Evolutionary conservation across 2,797 vertebrate species (phyloP), one percentile per base, ranked within the genome.

Genomic region (Cossypha caffra): DNA sequence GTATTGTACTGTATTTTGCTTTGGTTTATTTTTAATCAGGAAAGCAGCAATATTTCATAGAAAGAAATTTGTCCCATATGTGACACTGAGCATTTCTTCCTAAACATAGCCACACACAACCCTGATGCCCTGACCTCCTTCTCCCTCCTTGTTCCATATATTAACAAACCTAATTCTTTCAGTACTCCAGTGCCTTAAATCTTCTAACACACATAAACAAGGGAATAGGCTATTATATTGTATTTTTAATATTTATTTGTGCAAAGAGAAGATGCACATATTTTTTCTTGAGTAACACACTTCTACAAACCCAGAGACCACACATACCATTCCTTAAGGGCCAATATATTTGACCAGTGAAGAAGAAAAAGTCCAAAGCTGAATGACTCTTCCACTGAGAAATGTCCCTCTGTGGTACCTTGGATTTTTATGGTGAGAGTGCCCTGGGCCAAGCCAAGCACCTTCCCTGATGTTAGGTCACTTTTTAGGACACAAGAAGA

Each of bases 281-380:
- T 76, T 50, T 71, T 75, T 64, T 40, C 64, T 72, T 1, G 1
- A 35, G 29, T 76, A 67, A 86, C 28, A 42, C 5, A 4, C 29
- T 89, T 63, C 47, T 73, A 63, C 42, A 80, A 72, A 75, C 48
- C 40, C 19, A 3, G 61, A 80, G 42, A 64, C 35, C 48, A 61
- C 8, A 15, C 4, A 6, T 0, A 37, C 19, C 19, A 35, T 68
- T 67, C 86, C 68, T 87, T 37, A 47, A 89, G 88, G 90, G 67
- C 47, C 90, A 97, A 67, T 48, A 62, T 31, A 85, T 92, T 93
- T 87, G 86, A 68, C 23, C 57, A 91, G 51, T n/a, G 64, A 96
- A 80, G 55, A 90, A 88, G 43, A 97, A 92, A 55, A 80, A 90
- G 75, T 58, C 54, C 75, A 86, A 83, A 72, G 68, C 50, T 64